Conservation (phyloP, 2,797 vertebrate species). For the Macroramphosus scolopax region DNA sequence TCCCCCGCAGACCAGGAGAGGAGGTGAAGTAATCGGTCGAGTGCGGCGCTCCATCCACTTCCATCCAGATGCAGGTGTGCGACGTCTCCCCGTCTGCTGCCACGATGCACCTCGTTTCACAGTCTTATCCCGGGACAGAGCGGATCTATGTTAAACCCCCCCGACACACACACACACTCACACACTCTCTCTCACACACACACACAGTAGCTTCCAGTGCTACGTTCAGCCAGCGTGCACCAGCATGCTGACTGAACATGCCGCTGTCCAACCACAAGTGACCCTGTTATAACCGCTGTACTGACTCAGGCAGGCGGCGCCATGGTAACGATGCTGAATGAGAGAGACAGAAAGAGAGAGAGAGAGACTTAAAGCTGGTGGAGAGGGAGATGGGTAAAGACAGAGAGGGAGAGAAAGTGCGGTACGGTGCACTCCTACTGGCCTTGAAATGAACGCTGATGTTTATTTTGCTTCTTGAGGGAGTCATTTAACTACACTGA, state of each 20-base stretch:
- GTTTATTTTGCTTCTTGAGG: conserved; percentile 59
- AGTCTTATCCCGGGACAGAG: conserved; percentile 48
- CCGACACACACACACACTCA: background rate
- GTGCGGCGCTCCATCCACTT: conserved; percentile 53
- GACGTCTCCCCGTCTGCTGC: conserved; percentile 14
- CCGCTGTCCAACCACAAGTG: conserved; percentile 25
- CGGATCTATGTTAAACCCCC: background rate
- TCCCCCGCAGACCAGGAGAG: conserved; percentile 55
- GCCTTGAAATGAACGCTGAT: conserved; percentile 53
- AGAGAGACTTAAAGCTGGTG: no score
- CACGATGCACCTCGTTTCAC: conserved; percentile 13
- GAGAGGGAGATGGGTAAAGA: no score
- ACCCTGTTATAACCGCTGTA: conserved; percentile 49
- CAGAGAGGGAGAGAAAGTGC: no score
- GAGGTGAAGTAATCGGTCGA: conserved; percentile 55
- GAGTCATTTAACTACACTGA: conserved; percentile 32
- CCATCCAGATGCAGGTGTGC: conserved; percentile 60
- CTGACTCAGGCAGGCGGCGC: conserved; percentile 50
- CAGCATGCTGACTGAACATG: conserved; percentile 46
- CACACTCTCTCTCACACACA: background rate
- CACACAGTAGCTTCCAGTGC: conserved; percentile 3
- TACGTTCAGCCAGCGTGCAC: conserved; percentile 31
- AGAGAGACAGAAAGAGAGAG: conserved; percentile 3
- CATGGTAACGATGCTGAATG: conserved; percentile 66
- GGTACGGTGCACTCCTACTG: conserved; percentile 52